Evolutionary conservation across 2,888 invertebrate species (phyloP).

Genomic region (Xylocampa areola): DNA sequence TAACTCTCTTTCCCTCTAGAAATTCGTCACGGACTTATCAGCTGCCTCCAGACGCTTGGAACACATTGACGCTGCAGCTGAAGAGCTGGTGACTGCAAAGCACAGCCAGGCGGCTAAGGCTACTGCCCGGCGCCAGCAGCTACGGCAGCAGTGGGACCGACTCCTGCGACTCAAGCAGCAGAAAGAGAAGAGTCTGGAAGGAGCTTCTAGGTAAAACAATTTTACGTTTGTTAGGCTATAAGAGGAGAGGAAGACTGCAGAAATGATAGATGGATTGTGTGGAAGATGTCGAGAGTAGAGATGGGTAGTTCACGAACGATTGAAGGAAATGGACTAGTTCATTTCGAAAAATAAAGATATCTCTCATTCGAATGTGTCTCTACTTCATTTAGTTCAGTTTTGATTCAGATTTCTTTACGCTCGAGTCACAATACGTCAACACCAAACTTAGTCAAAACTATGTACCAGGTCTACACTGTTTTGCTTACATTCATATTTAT

Average conservation of each 20-base stretch:
- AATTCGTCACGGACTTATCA: slow-evolving; percentile 98
- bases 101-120: slow-evolving; percentile 92
- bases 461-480: too few species aligned
- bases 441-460: too few species aligned
- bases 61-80: slow-evolving; percentile 95
- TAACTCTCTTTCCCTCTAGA: slow-evolving; percentile 80
- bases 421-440: too few species aligned
- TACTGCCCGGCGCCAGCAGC: slow-evolving; percentile 94
- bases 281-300: neutral
- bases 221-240: too few species aligned
- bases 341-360: too few species aligned
- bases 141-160: slow-evolving; percentile 96
- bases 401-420: too few species aligned
- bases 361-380: too few species aligned
- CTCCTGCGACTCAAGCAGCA: slow-evolving; percentile 95
- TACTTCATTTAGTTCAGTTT: too few species aligned
- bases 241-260: slow-evolving; percentile 6
- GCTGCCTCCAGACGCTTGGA: slow-evolving; percentile 97
- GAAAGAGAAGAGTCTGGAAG: slow-evolving; percentile 97
- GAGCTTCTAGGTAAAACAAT: slow-evolving; percentile 92
- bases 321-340: too few species aligned
- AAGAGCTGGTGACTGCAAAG: slow-evolving; percentile 95
- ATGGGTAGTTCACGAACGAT: too few species aligned
- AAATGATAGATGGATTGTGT: neutral
- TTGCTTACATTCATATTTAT: too few species aligned